A percentile compares a stretch with the other conserved stretches of the same genome.
Conservation (phyloP, 2,113 vertebrate genomes). For the Porphyrio hochstetteri region DNA sequence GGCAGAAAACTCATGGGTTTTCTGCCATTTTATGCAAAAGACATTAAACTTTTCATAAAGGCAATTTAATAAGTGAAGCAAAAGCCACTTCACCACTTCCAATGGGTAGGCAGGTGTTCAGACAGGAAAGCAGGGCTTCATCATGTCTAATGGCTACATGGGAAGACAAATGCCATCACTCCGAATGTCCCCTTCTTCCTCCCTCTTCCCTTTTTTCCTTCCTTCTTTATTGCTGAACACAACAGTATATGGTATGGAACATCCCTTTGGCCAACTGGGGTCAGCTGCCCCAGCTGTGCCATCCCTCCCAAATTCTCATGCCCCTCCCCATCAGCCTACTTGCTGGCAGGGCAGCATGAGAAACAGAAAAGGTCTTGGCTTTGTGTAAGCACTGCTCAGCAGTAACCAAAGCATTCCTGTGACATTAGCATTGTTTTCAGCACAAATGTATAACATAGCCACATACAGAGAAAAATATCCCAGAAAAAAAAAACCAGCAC, state of each 20-base stretch:
- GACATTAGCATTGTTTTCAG: background rate
- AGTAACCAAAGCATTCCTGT: background rate
- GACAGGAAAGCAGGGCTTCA: background rate
- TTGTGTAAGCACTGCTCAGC: background rate
- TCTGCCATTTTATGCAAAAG: too few species aligned
- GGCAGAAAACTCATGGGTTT: background rate
- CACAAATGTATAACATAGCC: background rate
- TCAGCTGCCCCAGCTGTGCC: background rate
- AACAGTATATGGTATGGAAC: background rate
- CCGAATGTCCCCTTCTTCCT: fast-evolving
- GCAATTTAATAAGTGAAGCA: background rate
- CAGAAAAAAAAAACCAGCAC: background rate
- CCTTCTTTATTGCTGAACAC: background rate
- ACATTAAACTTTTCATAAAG: background rate
- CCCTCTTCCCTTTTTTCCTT: background rate
- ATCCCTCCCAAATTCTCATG: background rate
- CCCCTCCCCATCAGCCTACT: background rate
- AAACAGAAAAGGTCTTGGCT: background rate
- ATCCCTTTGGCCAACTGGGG: background rate
- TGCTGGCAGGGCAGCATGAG: fast-evolving
- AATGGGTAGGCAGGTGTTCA: background rate
- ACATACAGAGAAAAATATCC: background rate
- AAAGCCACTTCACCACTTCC: background rate
- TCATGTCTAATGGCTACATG: fast-evolving
- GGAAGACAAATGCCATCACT: background rate